These are phyloP conservation scores for Hyperoodon ampullatus DNA, from an alignment of 2,113 vertebrate genomes.

Conservation along the genomic window DNA sequence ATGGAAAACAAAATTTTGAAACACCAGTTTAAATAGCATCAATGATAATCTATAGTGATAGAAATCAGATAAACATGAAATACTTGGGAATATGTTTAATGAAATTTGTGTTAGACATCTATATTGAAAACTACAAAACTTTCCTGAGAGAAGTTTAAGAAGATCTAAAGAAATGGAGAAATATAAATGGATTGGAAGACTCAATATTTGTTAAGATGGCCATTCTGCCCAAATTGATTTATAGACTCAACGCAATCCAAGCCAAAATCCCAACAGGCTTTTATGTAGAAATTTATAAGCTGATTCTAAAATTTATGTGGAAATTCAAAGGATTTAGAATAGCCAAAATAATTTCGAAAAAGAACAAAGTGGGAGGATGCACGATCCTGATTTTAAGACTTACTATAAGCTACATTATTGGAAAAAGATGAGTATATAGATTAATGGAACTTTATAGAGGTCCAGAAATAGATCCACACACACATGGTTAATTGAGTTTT, in stretches of 20 bases:
- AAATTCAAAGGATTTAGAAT: too few species aligned
- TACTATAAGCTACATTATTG: not conserved
- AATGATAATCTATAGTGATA: not conserved
- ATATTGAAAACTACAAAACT: not conserved
- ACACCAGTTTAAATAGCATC: not conserved
- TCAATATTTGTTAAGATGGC: not conserved
- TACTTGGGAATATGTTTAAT: not conserved
- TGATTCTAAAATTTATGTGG: not conserved
- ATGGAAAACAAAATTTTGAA: not conserved
- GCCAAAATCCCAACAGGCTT: not conserved
- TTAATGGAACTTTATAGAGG: not conserved
- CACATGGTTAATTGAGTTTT: not conserved
- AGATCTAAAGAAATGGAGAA: not conserved
- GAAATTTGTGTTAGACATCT: not conserved
- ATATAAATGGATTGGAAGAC: not conserved
- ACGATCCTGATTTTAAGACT: not conserved
- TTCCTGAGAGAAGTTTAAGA: not conserved
- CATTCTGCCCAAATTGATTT: not conserved
- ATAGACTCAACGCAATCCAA: not conserved
- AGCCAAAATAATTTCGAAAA: too few species aligned
- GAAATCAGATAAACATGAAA: not conserved
- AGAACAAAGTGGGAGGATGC: too few species aligned
- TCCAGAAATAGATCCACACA: not conserved
- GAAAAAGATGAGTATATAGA: not conserved
- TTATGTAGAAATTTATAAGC: not conserved